Base-by-base conservation (phyloP, 2,797 vertebrate genomes). In the Emys orbicularis region DNA sequence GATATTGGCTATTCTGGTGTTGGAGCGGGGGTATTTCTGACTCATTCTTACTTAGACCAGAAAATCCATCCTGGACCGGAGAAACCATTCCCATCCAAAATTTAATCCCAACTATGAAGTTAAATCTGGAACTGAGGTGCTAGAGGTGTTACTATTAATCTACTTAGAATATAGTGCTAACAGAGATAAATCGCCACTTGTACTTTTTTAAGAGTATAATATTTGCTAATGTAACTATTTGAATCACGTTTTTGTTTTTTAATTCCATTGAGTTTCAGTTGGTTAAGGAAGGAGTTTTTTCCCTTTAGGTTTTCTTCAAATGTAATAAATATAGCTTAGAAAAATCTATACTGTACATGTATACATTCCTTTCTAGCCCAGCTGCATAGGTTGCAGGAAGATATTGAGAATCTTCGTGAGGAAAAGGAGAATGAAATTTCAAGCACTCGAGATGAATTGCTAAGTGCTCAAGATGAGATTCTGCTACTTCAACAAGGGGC, bases 381-480 rank as follows among this genome's bases (percentile, higher is more conserved):
- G 90, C 97, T 99, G 34, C 98, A 97, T 93, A 99, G 98, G 95
- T 98, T 99, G 84, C 99, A 99, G 95, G 98, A 98, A 6, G 99
- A 99, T 96, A 99, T 99, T 97, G 99, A 99, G 97, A 98, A 98
- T 57, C 98, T 99, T 95, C 98, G 98, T 84, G 99, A 99, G 97
- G 99, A 99, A 95, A 99, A 99, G 91, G 99, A 99, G 97, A 99
- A 95, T 87, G 99, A 99, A 97, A 98, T 99, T 95, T 98, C 99
- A 95, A 98, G 96, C 97, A 99, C 99, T 49, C 98, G 98, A 82
- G 99, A 99, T 89, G 99, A 99, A 80, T 98, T 99, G 47, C 98
- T 98, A 97, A 99, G 98, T 6, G 99, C 99, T 90, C 99, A 99
- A 95, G 99, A 99, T 96, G 99, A 99, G 98, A 99, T 99, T 87